Evolutionary conservation across 23 tunicate genomes (phyloP).

Genomic region (Phallusia fumigata): DNA sequence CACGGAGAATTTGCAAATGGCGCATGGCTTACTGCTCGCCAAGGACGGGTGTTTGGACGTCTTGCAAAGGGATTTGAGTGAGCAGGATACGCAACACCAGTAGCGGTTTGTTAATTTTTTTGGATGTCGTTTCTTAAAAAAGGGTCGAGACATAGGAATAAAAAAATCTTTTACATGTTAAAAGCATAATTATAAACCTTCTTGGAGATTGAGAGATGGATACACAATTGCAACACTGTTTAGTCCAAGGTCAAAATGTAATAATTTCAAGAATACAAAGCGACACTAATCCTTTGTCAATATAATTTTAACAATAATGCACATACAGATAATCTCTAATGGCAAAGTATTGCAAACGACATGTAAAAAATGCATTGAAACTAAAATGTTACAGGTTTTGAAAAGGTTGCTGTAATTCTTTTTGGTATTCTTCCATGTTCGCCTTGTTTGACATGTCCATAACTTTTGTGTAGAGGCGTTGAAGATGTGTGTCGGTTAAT

Average conservation of each 20-base stretch:
- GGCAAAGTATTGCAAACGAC: neutral
- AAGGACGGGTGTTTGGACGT: no score
- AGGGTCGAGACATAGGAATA: no score
- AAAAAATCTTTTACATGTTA: no score
- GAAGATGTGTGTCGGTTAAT: neutral
- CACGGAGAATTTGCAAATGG: no score
- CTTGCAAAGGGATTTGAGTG: no score
- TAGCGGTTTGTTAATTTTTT: no score
- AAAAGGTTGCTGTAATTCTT: neutral
- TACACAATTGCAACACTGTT: neutral
- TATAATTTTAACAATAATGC: neutral
- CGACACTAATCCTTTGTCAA: neutral
- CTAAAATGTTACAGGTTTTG: neutral
- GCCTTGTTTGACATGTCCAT: neutral
- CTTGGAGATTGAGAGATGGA: no score
- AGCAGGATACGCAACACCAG: no score
- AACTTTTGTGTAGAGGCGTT: neutral
- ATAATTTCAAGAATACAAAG: neutral
- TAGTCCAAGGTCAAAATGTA: neutral
- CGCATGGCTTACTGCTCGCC: no score
- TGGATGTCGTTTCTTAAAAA: no score
- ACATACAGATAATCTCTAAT: neutral
- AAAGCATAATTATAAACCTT: no score
- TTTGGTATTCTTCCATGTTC: neutral
- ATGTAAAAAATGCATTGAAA: neutral